Base-by-base conservation (phyloP, 1,140 invertebrate genomes). In the Neuroterus valhalla region DNA sequence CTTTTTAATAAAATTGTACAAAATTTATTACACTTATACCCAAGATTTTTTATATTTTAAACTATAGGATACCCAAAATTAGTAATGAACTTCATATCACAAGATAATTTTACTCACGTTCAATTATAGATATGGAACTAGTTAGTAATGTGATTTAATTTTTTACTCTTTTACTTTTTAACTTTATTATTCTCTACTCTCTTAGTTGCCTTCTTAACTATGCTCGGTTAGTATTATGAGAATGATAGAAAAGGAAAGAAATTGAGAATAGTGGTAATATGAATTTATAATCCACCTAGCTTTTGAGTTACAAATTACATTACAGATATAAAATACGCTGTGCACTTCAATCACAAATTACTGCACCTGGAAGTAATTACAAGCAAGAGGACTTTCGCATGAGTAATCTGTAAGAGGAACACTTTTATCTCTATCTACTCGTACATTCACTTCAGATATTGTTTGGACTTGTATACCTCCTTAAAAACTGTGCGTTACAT, bases 251-350 rank as follows among this genome's bases (percentile, higher is more conserved):
- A 62, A 62, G 55, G 55, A 62, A 38, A 62, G 12, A 62, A 62
- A 62, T 31, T 23, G 31, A 62, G 23, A 62, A 62, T 62, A 62
- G n/a, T 31, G n/a, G 21, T 62, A 62, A 62, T 38, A 62, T 14
- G 31, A 14, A 12, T 62, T 23, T 62, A 62, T 62, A 62, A 62
- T 62, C 55, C 14, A n/a, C 48, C 19, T 17, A 50, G 6, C 31
- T 62, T 62, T 62, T 62, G 31, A 62, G 14, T 31, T 62, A 62
- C 55, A 62, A 62, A 15, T 62, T 62, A 26, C 55, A 62, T 38
- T 62, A 62, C 55, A 62, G 55, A 62, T 62, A 62, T 62, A 62
- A 62, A 62, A 62, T 38, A 50, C 31, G 12, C 21, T 62, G 55
- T 62, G 21, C 21, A 62, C 31, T n/a, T 15, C 21, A 38, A 62